phyloP scores from a whole-genome alignment of 2,797 vertebrate genomes.

The Chaetophractus vellerosus region DNA sequence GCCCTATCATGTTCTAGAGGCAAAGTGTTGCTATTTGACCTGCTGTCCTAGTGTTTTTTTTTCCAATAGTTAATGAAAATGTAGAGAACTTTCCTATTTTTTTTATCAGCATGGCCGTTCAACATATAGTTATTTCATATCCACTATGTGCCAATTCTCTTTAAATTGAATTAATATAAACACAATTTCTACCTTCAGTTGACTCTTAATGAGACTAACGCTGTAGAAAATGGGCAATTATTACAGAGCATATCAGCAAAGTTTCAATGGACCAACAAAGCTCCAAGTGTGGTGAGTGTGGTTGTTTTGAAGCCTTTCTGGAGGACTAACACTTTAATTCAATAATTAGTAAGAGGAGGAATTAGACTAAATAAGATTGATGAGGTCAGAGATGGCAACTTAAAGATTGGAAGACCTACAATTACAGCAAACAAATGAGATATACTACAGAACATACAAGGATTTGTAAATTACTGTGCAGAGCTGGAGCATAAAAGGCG shows the following conservation, averaged over 20 bases:
- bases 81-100: not conserved
- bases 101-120: not conserved
- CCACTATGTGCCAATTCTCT: not conserved
- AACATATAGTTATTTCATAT: not conserved
- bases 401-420: not conserved
- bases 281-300: not conserved
- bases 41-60: not conserved
- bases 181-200: not conserved
- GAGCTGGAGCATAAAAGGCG: not conserved
- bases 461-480: not conserved
- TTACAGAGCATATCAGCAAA: not conserved
- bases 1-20: not conserved
- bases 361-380: not conserved
- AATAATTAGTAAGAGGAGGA: not conserved
- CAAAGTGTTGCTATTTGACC: not conserved
- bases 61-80: not conserved
- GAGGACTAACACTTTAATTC: not conserved
- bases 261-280: not conserved
- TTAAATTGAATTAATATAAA: not conserved
- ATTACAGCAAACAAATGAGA: not conserved
- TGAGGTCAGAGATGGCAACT: not conserved
- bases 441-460: not conserved
- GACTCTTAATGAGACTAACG: not conserved
- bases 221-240: not conserved
- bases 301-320: not conserved